phyloP scores from a whole-genome alignment of 2,113 vertebrate genomes.

The Daboia siamensis region DNA sequence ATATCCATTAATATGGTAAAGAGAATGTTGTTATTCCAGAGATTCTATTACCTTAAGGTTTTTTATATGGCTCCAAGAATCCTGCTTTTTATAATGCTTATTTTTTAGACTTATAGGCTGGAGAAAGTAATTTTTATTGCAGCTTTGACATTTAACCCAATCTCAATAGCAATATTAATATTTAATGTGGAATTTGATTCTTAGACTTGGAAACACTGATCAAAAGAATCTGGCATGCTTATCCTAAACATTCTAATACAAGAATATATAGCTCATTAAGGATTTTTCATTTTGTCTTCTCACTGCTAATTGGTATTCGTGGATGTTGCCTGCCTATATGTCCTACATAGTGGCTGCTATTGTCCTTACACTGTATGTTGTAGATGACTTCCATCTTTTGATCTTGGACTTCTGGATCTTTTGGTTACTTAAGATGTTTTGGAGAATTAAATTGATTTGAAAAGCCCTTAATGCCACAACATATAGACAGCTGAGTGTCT shows the following conservation, averaged over 20 bases:
- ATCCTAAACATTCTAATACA: neutral
- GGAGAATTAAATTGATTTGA: too few relatives aligned
- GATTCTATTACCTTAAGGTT: neutral
- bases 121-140: neutral
- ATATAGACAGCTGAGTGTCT: too few relatives aligned
- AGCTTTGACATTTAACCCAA: neutral
- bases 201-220: neutral
- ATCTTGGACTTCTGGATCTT: too few relatives aligned
- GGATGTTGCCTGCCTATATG: too few relatives aligned
- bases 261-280: too few relatives aligned
- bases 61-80: neutral
- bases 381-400: too few relatives aligned
- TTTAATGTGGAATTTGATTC: neutral
- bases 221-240: neutral
- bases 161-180: neutral
- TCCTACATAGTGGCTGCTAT: too few relatives aligned
- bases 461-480: too few relatives aligned
- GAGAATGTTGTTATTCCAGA: neutral
- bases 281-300: too few relatives aligned
- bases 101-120: neutral
- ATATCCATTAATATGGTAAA: neutral
- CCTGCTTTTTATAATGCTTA: neutral
- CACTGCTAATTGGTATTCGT: too few relatives aligned
- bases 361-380: too few relatives aligned
- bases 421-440: too few relatives aligned